These are phyloP conservation scores for Callitettix versicolor DNA, from an alignment of 1,140 invertebrate genomes.

Conservation along the genomic window DNA sequence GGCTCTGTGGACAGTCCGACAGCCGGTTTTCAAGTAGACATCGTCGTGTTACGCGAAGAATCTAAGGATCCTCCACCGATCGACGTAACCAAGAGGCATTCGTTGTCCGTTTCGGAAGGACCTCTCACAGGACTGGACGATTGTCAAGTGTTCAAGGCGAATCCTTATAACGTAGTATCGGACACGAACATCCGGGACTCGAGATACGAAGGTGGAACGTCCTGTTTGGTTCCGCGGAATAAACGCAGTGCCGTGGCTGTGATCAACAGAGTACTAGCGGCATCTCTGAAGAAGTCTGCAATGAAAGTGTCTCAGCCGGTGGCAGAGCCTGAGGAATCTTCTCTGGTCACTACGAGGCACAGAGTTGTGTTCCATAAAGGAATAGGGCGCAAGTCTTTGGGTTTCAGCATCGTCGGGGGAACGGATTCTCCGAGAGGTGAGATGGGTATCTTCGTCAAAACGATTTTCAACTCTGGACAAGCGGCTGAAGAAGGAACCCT, in stretches of 20 bases:
- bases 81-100: not conserved
- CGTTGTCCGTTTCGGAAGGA: not conserved
- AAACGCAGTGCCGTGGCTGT: conserved; percentile 15
- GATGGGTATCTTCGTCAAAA: conserved; percentile 62
- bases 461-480: conserved; percentile 56
- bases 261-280: conserved; percentile 20
- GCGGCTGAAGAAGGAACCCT: conserved; percentile 53
- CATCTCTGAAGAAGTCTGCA: conserved; percentile 3
- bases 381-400: conserved; percentile 50
- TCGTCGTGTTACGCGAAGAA: conserved; percentile 40
- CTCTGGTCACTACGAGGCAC: conserved; percentile 14
- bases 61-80: not conserved
- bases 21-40: conserved; percentile 38
- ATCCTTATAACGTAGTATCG: not conserved
- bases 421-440: conserved; percentile 55
- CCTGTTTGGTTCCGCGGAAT: not conserved
- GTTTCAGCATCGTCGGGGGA: conserved; percentile 66
- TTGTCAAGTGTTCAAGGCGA: not conserved
- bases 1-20: conserved; percentile 32
- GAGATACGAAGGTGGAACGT: not conserved
- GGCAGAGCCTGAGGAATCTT: not conserved
- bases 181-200: not conserved
- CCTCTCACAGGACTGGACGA: not conserved
- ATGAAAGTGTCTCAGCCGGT: not conserved
- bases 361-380: conserved; percentile 49